Conservation (phyloP, 2,888 invertebrate species). For the Phragmatobia fuliginosa region DNA sequence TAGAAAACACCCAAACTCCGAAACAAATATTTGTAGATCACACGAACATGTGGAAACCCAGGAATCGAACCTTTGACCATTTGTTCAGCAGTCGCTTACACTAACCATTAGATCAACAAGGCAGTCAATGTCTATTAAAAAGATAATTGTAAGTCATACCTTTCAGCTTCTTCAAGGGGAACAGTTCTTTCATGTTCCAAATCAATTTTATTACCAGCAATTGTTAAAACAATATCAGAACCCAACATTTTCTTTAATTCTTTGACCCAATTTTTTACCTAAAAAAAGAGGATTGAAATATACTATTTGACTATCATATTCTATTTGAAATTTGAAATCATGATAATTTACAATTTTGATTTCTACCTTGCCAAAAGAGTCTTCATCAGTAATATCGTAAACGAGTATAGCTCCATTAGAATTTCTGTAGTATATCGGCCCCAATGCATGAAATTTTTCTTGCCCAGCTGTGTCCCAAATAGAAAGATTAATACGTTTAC, state of each 20-base stretch:
- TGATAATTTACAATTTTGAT: background rate
- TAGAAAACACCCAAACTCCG: too few species aligned
- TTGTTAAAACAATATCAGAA: conserved; percentile 95
- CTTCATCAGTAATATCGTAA: conserved; percentile 98
- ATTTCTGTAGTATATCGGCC: conserved; percentile 98
- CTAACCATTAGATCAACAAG: too few species aligned
- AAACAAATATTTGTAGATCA: too few species aligned
- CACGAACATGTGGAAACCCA: too few species aligned
- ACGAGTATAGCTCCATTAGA: conserved; percentile 99
- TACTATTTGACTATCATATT: too few species aligned
- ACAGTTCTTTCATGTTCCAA: conserved; percentile 96
- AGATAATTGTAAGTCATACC: conserved; percentile 77
- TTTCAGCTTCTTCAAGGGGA: conserved; percentile 93
- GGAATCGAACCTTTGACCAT: too few species aligned
- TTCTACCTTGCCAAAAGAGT: conserved; percentile 96
- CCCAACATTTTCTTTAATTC: conserved; percentile 98
- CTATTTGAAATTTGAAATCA: too few species aligned
- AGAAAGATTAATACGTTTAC: conserved; percentile 95
- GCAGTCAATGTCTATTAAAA: background rate
- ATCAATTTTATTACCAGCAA: conserved; percentile 99
- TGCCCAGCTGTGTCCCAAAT: conserved; percentile 99
- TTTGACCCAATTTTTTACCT: conserved; percentile 99
- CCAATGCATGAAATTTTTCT: conserved; percentile 98
- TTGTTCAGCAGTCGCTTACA: too few species aligned
- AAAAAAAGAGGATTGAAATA: background rate